A percentile compares a stretch with the other conserved stretches of the same genome.
Evolutionary conservation across 2,797 vertebrate genomes (phyloP).

Genomic region (Anolis apletophallus): DNA sequence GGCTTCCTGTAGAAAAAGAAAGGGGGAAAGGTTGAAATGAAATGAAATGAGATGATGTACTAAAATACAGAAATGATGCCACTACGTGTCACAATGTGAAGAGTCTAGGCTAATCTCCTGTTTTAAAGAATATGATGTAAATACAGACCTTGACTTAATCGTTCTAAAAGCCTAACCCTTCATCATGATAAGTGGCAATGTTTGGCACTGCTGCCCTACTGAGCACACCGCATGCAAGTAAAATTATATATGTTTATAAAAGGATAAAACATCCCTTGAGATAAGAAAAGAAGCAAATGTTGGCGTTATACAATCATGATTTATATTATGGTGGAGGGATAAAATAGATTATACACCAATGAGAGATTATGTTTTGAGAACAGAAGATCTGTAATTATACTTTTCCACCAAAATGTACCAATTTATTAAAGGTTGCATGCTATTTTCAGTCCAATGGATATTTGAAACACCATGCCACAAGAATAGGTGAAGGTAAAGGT

Average conservation of each 20-base stretch:
- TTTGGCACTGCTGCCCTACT: background rate
- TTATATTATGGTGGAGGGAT: background rate
- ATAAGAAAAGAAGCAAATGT: constrained; percentile 2
- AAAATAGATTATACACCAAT: background rate
- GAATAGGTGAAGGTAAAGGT: too few relatives aligned
- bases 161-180: constrained; percentile 17
- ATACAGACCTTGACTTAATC: background rate
- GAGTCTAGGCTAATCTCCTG: background rate
- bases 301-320: background rate
- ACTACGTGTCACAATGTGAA: background rate
- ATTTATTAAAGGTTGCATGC: background rate
- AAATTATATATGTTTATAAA: constrained; percentile 14
- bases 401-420: background rate
- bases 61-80: background rate
- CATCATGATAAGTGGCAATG: constrained; percentile 2
- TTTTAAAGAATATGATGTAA: constrained; percentile 2
- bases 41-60: background rate
- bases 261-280: constrained; percentile 9
- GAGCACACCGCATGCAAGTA: background rate
- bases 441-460: background rate
- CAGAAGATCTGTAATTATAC: background rate
- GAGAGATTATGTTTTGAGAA: background rate
- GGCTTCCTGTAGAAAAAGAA: background rate
- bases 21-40: background rate
- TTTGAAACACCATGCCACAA: background rate